Percentiles rank a stretch among this genome's conserved stretches.
Evolutionary conservation across 2,113 vertebrate genomes (phyloP).

Genomic region (Accipiter cooperii): DNA sequence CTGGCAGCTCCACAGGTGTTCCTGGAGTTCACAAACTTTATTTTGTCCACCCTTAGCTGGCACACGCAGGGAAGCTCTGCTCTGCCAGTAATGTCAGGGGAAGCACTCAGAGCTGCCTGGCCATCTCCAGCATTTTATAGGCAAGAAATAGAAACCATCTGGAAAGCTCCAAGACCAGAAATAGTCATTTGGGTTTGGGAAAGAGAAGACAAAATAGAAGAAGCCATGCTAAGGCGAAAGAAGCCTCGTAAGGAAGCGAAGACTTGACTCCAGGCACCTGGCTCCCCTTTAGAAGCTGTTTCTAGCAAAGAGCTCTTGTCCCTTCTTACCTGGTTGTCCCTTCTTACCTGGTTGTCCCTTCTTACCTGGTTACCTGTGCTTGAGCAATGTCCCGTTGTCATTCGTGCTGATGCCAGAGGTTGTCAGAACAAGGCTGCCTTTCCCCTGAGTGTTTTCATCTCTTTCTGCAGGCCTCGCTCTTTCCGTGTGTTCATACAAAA

Average conservation of each 20-base stretch:
- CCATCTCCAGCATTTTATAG: neutral
- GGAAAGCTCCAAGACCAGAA: neutral
- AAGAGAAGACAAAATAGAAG: neutral
- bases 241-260: neutral
- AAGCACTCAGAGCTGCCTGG: neutral
- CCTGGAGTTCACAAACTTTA: neutral
- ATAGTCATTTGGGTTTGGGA: neutral
- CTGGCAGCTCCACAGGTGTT: neutral
- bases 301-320: neutral
- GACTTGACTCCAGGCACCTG: neutral
- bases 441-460: neutral
- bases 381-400: neutral
- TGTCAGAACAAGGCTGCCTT: neutral
- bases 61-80: neutral
- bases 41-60: neutral
- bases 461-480: neutral
- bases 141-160: neutral
- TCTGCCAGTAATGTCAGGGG: neutral
- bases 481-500: neutral
- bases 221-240: neutral
- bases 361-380: neutral
- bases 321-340: neutral
- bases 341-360: neutral
- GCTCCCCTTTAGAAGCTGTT: neutral
- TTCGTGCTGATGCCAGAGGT: neutral